Evolutionary conservation across 2,888 invertebrate genomes (phyloP).

Genomic region (Elmis aenea): DNA sequence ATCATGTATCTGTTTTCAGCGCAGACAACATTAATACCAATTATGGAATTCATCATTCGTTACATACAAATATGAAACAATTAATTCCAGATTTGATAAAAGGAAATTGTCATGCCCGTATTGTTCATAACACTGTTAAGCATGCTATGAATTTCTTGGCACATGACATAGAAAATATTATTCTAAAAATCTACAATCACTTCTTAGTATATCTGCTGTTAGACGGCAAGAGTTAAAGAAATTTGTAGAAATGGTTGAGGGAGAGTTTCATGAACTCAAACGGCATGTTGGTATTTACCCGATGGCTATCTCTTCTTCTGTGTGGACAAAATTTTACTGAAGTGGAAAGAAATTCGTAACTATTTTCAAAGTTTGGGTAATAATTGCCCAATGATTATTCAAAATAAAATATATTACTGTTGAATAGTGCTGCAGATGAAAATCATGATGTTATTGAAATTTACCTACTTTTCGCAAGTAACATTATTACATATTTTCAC

Average conservation of each 20-base stretch:
- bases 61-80: slow-evolving; percentile 20
- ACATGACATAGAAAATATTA: slow-evolving; percentile 23
- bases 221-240: slow-evolving; percentile 21
- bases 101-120: slow-evolving; percentile 26
- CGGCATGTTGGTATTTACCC: slow-evolving; percentile 11
- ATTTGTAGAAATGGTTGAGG: slow-evolving; percentile 17
- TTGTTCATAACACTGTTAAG: slow-evolving; percentile 22
- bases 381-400: slow-evolving; percentile 8
- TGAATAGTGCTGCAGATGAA: too few relatives aligned
- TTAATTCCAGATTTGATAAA: slow-evolving; percentile 19
- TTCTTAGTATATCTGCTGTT: slow-evolving; percentile 13
- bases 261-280: slow-evolving; percentile 20
- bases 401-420: too few relatives aligned
- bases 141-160: slow-evolving; percentile 20
- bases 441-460: too few relatives aligned
- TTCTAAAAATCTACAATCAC: slow-evolving; percentile 26
- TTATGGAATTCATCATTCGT: slow-evolving; percentile 17
- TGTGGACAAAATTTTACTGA: slow-evolving; percentile 5
- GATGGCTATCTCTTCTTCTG: slow-evolving; percentile 12
- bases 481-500: too few relatives aligned
- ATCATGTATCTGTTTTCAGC: slow-evolving; percentile 32
- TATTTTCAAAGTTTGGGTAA: slow-evolving; percentile 6
- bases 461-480: too few relatives aligned
- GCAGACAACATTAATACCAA: slow-evolving; percentile 34
- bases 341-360: slow-evolving; percentile 5